Evolutionary conservation across 2,888 invertebrate species (phyloP).

Genomic region (Rhingia campestris): DNA sequence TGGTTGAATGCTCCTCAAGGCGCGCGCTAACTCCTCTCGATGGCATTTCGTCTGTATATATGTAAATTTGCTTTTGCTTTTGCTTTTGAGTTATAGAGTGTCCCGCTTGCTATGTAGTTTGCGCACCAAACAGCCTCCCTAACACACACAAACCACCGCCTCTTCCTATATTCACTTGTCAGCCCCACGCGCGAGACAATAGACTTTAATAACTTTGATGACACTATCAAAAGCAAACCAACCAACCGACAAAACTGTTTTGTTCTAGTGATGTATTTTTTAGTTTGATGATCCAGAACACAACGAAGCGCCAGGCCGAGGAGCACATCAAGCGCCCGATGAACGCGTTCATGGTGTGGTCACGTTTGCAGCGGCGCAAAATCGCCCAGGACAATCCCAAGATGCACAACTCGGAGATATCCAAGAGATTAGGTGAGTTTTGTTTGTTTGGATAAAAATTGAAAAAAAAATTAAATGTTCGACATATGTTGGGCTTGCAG

Average conservation of each 20-base stretch:
- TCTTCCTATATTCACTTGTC: neutral
- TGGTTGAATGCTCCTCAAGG: neutral
- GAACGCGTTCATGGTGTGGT: constrained; percentile 99
- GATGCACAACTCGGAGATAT: constrained; percentile 99
- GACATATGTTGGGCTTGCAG: constrained; percentile 60
- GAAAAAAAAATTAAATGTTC: constrained; percentile 25
- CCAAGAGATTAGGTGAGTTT: constrained; percentile 92
- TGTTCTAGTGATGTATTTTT: constrained; percentile 82
- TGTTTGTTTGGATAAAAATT: constrained; percentile 2
- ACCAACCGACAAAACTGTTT: constrained; percentile 58
- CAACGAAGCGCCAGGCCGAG: constrained; percentile 85
- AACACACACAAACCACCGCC: neutral
- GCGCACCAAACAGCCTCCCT: neutral
- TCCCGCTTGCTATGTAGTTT: constrained; percentile 41
- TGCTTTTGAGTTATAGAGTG: constrained; percentile 43
- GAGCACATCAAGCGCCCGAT: constrained; percentile 98
- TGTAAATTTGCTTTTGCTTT: constrained; percentile 60
- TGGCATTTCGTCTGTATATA: constrained; percentile 51
- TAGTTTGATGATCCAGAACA: constrained; percentile 83
- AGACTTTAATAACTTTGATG: constrained; percentile 32
- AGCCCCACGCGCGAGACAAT: neutral
- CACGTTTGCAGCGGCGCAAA: constrained; percentile 94
- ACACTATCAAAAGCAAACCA: constrained; percentile 63
- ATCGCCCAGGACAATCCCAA: constrained; percentile 99
- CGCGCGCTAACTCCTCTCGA: neutral